Evolutionary conservation across 2,113 vertebrate genomes (phyloP).

Genomic region (Nycticebus coucang): DNA sequence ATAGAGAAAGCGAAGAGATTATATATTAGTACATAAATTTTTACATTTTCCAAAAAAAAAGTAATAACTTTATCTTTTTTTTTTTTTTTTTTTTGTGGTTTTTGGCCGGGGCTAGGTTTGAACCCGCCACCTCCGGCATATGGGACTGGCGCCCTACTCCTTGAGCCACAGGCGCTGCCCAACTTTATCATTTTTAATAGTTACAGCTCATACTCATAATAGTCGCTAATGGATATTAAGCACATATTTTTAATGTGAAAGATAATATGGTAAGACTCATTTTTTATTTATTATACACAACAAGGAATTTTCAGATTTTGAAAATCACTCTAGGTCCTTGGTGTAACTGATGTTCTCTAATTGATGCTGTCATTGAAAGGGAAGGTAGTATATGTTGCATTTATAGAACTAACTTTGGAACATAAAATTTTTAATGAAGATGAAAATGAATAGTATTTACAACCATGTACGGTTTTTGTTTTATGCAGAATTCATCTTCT

Average conservation of each 20-base stretch:
- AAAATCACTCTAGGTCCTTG: not conserved
- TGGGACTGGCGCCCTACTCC: no score
- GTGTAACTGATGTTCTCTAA: not conserved
- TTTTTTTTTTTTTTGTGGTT: no score
- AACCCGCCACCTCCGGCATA: no score
- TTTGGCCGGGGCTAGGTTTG: no score
- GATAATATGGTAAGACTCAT: not conserved
- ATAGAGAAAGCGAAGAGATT: constrained; percentile 77
- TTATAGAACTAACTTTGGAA: not conserved
- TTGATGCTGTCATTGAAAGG: no score
- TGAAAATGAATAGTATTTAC: not conserved
- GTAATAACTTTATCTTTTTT: no score
- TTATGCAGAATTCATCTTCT: not conserved
- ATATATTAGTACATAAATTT: constrained; percentile 81
- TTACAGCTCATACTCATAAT: not conserved
- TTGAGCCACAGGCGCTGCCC: no score
- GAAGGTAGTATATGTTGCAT: not conserved
- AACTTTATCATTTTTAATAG: not conserved
- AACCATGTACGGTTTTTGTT: not conserved
- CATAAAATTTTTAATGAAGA: not conserved
- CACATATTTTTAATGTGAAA: not conserved
- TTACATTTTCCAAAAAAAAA: constrained; percentile 87
- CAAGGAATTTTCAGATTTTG: not conserved
- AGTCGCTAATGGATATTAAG: not conserved
- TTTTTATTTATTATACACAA: not conserved